A percentile compares a stretch with the other conserved stretches of the same genome.
These are phyloP conservation scores for Macrobrachium rosenbergii DNA, from an alignment of 1,140 invertebrate species.

Conservation along the genomic window DNA sequence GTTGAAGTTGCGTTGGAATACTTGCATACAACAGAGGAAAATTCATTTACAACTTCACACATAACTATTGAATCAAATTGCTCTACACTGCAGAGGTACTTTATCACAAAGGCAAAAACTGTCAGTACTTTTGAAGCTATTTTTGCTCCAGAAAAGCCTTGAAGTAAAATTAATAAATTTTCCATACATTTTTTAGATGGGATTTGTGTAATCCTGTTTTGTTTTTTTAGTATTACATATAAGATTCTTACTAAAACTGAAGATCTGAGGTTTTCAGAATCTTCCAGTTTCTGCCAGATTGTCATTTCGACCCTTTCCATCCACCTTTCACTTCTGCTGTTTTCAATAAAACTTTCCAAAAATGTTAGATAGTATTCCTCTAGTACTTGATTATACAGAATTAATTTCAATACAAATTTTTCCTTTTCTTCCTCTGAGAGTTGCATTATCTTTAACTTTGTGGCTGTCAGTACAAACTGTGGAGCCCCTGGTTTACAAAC, in stretches of 20 bases:
- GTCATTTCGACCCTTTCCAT: slow-evolving; percentile 16
- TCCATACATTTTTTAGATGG: slow-evolving; percentile 18
- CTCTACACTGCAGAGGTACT: background rate
- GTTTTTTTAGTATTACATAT: slow-evolving; percentile 7
- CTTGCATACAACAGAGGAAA: background rate
- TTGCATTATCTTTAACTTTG: background rate
- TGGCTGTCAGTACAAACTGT: slow-evolving; percentile 4
- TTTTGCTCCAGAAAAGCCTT: slow-evolving; percentile 31
- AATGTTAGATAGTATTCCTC: background rate
- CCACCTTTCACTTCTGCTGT: background rate
- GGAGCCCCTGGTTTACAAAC: slow-evolving; percentile 15
- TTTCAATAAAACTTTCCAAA: background rate
- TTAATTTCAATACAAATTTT: background rate
- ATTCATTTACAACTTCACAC: background rate
- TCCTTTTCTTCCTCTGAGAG: background rate
- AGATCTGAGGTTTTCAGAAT: background rate
- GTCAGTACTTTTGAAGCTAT: slow-evolving; percentile 18
- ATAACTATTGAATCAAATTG: background rate
- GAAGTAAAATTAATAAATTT: slow-evolving; percentile 20
- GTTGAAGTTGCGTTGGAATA: slow-evolving; percentile 42
- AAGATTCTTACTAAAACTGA: slow-evolving; percentile 8
- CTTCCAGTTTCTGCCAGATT: slow-evolving; percentile 34
- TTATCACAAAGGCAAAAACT: slow-evolving; percentile 23
- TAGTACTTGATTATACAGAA: background rate
- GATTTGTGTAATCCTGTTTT: background rate